phyloP scores from a whole-genome alignment of 2,797 vertebrate genomes.

The Ptychadena robeensis region DNA sequence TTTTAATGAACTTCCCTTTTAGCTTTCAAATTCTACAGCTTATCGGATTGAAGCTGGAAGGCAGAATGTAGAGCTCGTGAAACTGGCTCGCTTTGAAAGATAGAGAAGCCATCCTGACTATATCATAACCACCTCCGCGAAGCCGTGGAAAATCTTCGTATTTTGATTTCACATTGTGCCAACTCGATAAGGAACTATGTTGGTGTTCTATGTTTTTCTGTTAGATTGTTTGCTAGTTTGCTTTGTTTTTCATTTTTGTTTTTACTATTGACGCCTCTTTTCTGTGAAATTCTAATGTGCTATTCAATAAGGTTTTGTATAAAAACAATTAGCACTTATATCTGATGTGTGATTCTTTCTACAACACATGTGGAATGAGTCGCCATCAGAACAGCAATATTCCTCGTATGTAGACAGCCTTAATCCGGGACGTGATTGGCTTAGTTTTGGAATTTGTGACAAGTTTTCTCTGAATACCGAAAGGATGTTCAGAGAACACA shows the following conservation, averaged over 20 bases:
- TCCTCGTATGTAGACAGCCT: no score
- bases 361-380: no score
- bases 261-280: neutral
- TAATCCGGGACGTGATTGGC: no score
- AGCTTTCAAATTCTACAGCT: conserved; percentile 63
- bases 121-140: conserved; percentile 39
- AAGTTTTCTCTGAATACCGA: no score
- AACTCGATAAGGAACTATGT: conserved; percentile 4
- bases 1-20: conserved; percentile 59
- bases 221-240: neutral
- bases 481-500: no score
- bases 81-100: conserved; percentile 35
- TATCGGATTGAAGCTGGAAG: conserved; percentile 49
- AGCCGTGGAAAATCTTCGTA: conserved; percentile 28
- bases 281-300: neutral
- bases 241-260: neutral
- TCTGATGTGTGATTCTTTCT: neutral
- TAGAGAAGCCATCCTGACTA: conserved; percentile 28
- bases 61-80: conserved; percentile 30
- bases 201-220: neutral
- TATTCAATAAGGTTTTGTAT: neutral
- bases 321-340: conserved; percentile 15
- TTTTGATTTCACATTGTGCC: conserved; percentile 18
- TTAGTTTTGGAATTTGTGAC: no score
- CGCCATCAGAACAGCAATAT: neutral